A percentile compares a stretch with the other conserved stretches of the same genome.
These are phyloP conservation scores for Andrena fulva DNA, from an alignment of 2,888 invertebrate genomes.

Conservation along the genomic window DNA sequence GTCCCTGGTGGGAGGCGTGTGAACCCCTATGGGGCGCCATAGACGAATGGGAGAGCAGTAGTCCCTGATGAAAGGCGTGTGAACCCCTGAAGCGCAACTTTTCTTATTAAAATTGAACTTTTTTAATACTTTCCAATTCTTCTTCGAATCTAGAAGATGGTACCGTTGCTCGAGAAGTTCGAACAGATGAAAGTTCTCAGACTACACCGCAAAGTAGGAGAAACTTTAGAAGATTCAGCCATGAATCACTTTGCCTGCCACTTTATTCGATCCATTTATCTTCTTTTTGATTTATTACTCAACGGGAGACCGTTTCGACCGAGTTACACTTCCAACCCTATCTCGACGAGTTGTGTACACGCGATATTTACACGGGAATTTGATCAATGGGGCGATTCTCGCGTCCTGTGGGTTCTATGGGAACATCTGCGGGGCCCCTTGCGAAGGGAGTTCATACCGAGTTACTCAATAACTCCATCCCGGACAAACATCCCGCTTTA, in stretches of 20 bases:
- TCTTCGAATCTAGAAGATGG: not conserved
- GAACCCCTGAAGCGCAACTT: not conserved
- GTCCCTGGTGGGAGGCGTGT: not conserved
- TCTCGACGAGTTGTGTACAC: constrained; percentile 11
- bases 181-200: not conserved
- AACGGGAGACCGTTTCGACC: not conserved
- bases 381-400: constrained; percentile 24
- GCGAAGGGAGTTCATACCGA: not conserved
- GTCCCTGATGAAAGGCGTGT: not conserved
- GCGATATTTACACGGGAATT: constrained; percentile 30
- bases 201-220: not conserved
- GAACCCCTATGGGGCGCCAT: not conserved
- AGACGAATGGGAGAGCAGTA: not conserved
- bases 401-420: constrained; percentile 2
- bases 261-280: constrained; percentile 21
- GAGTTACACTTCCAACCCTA: constrained; percentile 15
- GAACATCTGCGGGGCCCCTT: constrained; percentile 20
- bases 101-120: not conserved
- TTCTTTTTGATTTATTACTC: constrained; percentile 21
- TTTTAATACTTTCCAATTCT: too few relatives aligned
- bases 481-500: constrained; percentile 3
- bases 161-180: not conserved
- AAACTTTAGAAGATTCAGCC: not conserved
- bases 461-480: constrained; percentile 3
- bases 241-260: constrained; percentile 21